Conservation (phyloP, 1,140 invertebrate genomes). For the Cydia amplana region DNA sequence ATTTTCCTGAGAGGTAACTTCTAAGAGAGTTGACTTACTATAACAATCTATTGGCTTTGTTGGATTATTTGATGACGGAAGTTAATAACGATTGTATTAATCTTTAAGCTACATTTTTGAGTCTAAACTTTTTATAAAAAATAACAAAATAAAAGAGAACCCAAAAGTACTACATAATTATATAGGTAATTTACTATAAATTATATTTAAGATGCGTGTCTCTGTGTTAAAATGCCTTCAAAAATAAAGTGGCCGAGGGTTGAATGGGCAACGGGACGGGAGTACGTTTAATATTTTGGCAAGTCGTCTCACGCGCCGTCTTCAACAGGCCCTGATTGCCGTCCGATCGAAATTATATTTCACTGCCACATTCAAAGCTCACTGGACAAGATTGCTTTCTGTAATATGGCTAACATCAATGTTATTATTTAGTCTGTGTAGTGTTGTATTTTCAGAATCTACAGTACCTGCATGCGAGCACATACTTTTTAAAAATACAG, state of each 20-base stretch:
- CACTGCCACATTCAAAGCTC: slow-evolving; percentile 74
- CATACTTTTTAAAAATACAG: too few species aligned
- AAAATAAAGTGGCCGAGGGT: not conserved
- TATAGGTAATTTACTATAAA: too few species aligned
- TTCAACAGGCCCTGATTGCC: slow-evolving; percentile 80
- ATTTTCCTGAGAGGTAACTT: not conserved
- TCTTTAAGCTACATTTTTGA: too few species aligned
- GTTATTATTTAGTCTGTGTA: not conserved
- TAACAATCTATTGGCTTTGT: not conserved
- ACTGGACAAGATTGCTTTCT: slow-evolving; percentile 72
- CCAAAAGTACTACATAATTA: too few species aligned
- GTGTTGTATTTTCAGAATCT: not conserved
- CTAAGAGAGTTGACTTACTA: not conserved
- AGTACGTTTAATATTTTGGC: slow-evolving; percentile 74
- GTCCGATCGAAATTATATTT: slow-evolving; percentile 80
- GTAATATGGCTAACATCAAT: slow-evolving; percentile 38
- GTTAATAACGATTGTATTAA: not conserved
- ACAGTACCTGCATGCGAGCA: not conserved
- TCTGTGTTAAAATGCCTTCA: not conserved
- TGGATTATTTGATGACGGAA: not conserved
- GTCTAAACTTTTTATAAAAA: too few species aligned
- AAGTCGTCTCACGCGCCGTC: slow-evolving; percentile 77
- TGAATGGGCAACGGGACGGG: slow-evolving; percentile 44
- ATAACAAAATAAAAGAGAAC: too few species aligned
- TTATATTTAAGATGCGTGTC: not conserved